phyloP scores from a whole-genome alignment of 2,888 invertebrate species.

The Mesorhabditis spiculigera region DNA sequence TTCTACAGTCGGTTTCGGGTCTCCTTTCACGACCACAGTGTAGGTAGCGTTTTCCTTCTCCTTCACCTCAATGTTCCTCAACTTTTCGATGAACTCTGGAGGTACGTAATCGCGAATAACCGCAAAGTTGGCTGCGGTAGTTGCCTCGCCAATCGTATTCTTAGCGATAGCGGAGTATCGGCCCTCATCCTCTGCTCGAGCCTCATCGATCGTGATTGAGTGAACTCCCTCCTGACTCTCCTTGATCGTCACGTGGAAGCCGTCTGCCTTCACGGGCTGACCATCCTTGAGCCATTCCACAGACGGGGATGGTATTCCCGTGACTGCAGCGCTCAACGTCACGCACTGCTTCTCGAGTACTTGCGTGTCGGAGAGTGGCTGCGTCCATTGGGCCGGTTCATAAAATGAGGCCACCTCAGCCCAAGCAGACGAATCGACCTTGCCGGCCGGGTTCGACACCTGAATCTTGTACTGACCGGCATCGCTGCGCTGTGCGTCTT shows the following conservation, averaged over 20 bases:
- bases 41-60: conserved; percentile 68
- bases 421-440: background rate
- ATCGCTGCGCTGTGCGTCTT: conserved; percentile 57
- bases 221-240: conserved; percentile 58
- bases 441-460: conserved; percentile 75
- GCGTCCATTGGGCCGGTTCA: background rate
- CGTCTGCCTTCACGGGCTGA: conserved; percentile 39
- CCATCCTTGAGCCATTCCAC: conserved; percentile 88
- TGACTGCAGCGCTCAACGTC: conserved; percentile 69
- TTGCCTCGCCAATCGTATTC: conserved; percentile 64
- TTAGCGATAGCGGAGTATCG: conserved; percentile 87
- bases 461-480: conserved; percentile 76
- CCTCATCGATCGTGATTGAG: conserved; percentile 59
- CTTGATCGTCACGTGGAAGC: conserved; percentile 65
- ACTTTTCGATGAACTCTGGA: conserved; percentile 69
- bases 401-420: conserved; percentile 71
- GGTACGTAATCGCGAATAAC: background rate
- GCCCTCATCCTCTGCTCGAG: conserved; percentile 76
- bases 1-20: conserved; percentile 80
- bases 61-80: conserved; percentile 69
- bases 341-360: conserved; percentile 12
- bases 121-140: conserved; percentile 1
- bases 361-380: background rate
- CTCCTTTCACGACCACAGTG: conserved; percentile 73
- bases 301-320: conserved; percentile 81